A percentile compares a stretch with the other conserved stretches of the same genome.
phyloP scores from a whole-genome alignment of 2,888 invertebrate genomes.

The Lymantria dispar region DNA sequence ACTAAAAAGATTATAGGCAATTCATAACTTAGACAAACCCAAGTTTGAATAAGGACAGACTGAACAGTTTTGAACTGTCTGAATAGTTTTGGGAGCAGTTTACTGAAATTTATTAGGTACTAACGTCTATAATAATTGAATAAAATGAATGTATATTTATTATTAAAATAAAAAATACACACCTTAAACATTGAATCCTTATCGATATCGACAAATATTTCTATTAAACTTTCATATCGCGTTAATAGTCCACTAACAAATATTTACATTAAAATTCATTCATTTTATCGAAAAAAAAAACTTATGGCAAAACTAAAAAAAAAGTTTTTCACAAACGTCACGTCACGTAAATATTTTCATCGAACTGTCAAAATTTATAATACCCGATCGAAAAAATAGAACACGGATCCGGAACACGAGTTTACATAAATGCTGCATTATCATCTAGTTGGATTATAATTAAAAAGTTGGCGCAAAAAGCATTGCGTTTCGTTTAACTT shows the following conservation, averaged over 20 bases:
- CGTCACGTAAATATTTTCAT: slow-evolving; percentile 65
- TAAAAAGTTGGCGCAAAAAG: slow-evolving; percentile 22
- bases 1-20: too few relatives aligned
- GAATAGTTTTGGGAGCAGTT: too few relatives aligned
- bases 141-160: not conserved
- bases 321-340: slow-evolving; percentile 43
- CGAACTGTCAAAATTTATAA: slow-evolving; percentile 68
- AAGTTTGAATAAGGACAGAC: too few relatives aligned
- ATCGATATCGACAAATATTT: slow-evolving; percentile 17
- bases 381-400: slow-evolving; percentile 39
- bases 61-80: too few relatives aligned
- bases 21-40: too few relatives aligned
- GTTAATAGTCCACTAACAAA: slow-evolving; percentile 1
- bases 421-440: slow-evolving; percentile 25
- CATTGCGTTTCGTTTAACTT: slow-evolving; percentile 25
- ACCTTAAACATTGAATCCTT: slow-evolving; percentile 25
- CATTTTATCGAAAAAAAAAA: slow-evolving; percentile 4
- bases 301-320: slow-evolving; percentile 8
- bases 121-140: too few relatives aligned
- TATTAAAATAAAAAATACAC: slow-evolving; percentile 10
- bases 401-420: slow-evolving; percentile 18
- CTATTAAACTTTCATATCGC: slow-evolving; percentile 21
- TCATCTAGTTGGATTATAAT: slow-evolving; percentile 34
- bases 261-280: slow-evolving; percentile 7
- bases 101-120: too few relatives aligned